These are phyloP conservation scores for Drosophila biarmipes DNA, from an alignment of 1,140 invertebrate species.

Conservation along the genomic window DNA sequence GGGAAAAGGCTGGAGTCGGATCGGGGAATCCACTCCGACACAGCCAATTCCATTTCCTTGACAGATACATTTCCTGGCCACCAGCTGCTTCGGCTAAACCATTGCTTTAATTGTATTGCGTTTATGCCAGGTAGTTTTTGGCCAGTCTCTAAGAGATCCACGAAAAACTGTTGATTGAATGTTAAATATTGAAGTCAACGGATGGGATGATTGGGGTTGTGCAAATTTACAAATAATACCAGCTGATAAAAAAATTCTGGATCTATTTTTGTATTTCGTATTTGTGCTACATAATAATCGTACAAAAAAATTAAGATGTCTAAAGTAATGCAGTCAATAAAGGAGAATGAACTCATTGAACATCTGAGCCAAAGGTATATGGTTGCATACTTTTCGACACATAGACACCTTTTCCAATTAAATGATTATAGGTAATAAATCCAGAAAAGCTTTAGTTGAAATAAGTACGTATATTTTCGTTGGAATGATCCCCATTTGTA, in stretches of 20 bases:
- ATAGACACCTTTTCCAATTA: background rate
- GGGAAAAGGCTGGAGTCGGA: conserved; percentile 1
- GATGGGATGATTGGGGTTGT: too few species aligned
- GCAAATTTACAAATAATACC: too few species aligned
- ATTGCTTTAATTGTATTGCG: conserved; percentile 28
- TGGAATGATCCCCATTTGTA: conserved; percentile 2
- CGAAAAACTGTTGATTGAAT: too few species aligned
- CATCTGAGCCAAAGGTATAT: too few species aligned
- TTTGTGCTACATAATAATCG: too few species aligned
- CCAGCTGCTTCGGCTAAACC: conserved; percentile 25
- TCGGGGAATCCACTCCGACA: conserved; percentile 30
- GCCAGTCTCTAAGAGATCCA: background rate
- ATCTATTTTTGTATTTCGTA: too few species aligned
- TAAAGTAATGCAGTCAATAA: too few species aligned
- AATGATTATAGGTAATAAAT: background rate
- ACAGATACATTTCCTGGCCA: conserved; percentile 35
- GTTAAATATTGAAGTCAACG: too few species aligned
- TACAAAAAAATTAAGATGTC: too few species aligned
- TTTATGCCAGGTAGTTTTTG: conserved; percentile 21
- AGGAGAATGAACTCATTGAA: too few species aligned
- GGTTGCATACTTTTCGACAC: too few species aligned
- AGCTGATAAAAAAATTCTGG: too few species aligned
- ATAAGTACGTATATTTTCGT: conserved; percentile 38
- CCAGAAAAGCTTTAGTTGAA: background rate
- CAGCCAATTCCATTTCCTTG: conserved; percentile 64